Conservation (phyloP, 2,888 invertebrate genomes). For the Chironomus tentans region DNA sequence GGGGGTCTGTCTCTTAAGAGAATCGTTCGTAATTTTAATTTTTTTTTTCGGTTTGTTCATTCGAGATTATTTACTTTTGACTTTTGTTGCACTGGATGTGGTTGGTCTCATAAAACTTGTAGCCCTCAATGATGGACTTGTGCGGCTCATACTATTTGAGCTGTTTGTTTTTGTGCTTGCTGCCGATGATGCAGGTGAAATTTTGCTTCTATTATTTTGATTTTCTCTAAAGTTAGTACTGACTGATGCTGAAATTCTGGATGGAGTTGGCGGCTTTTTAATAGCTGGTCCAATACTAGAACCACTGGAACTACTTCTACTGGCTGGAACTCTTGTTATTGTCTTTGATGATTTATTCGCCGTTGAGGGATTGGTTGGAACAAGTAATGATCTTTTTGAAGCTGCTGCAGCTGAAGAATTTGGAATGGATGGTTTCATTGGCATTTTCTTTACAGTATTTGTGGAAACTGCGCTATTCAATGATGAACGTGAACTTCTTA, state of each 20-base stretch:
- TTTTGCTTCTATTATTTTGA: slow-evolving; percentile 29
- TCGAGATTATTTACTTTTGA: too few relatives aligned
- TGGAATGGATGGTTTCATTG: slow-evolving; percentile 44
- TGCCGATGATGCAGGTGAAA: slow-evolving; percentile 9
- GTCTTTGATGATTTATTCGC: slow-evolving; percentile 32
- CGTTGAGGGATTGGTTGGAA: slow-evolving; percentile 40
- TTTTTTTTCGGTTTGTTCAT: too few relatives aligned
- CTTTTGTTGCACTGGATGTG: slow-evolving; percentile 61
- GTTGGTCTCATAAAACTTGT: slow-evolving; percentile 80
- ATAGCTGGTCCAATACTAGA: slow-evolving; percentile 46
- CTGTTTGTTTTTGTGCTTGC: slow-evolving; percentile 29
- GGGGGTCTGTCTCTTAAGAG: neutral
- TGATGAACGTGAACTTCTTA: slow-evolving; percentile 74
- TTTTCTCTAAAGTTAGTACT: slow-evolving; percentile 45
- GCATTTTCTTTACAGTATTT: slow-evolving; percentile 65
- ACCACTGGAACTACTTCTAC: slow-evolving; percentile 51
- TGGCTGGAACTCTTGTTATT: slow-evolving; percentile 45
- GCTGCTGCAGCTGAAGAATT: slow-evolving; percentile 37
- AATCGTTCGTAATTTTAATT: too few relatives aligned
- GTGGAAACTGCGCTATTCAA: slow-evolving; percentile 70
- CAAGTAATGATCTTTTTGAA: neutral
- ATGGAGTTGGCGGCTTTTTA: slow-evolving; percentile 31
- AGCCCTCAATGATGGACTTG: slow-evolving; percentile 32
- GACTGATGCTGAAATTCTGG: slow-evolving; percentile 30
- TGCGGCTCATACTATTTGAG: slow-evolving; percentile 31